These are phyloP conservation scores for Neopipo cinnamomea DNA, from an alignment of 2,113 vertebrate species.

Conservation along the genomic window DNA sequence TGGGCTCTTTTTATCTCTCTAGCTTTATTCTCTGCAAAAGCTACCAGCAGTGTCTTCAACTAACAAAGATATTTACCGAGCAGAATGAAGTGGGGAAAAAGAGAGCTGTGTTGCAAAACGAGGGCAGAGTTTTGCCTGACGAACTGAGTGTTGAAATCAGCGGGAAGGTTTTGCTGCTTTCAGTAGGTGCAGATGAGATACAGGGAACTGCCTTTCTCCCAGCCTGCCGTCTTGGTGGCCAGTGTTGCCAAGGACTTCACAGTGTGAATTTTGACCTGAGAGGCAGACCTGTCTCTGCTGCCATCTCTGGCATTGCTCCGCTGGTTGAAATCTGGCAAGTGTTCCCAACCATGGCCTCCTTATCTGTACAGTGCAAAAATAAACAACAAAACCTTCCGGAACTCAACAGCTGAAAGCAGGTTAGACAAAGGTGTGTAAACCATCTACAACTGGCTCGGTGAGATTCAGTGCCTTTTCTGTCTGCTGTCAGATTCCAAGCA, in stretches of 20 bases:
- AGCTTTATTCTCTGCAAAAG: neutral
- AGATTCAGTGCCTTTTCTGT: neutral
- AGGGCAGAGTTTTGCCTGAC: neutral
- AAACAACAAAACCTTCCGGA: neutral
- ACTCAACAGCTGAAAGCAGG: neutral
- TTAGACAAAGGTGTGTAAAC: neutral
- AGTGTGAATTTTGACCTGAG: neutral
- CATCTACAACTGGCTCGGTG: neutral
- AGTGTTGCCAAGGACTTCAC: neutral
- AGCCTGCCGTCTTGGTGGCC: neutral
- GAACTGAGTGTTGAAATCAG: neutral
- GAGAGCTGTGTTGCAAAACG: neutral
- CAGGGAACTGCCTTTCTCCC: neutral
- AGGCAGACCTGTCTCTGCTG: neutral
- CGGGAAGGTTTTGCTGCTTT: neutral
- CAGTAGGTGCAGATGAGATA: neutral
- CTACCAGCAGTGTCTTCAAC: neutral
- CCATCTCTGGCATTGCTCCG: neutral
- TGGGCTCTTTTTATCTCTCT: conserved; percentile 4
- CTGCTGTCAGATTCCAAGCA: neutral
- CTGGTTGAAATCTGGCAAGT: neutral
- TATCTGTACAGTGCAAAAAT: neutral
- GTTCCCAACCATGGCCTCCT: neutral
- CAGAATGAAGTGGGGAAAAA: neutral
- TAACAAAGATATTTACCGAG: conserved; percentile 36